Base-by-base conservation (phyloP, 1,140 invertebrate species). In the Zelostemma sp. region DNA sequence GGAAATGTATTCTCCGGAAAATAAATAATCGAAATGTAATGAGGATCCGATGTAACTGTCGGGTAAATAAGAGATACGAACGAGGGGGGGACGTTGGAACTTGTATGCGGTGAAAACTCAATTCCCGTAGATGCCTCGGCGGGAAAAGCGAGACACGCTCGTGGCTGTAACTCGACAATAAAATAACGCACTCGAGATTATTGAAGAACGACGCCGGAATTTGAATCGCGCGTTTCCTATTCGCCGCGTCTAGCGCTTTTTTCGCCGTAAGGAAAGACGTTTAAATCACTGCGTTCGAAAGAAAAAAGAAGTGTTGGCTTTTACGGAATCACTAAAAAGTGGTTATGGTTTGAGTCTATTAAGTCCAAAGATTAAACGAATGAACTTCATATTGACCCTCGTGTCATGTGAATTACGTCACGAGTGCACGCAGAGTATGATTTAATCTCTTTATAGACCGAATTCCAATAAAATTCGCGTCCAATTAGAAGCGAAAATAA, bases 161-260 rank as follows among this genome's bases (percentile, higher is more conserved):
- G 49, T 49, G 56, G 25, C 53, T 51, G 60, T 57, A 68, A 59
- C 58, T 73, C 61, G 66, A 73, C 71, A 62, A 66, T 73, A 73
- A 73, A 73, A 69, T 73, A 73, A 73, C 71, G 71, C 71, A 68
- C 49, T 64, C 68, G 58, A 56, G 68, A 73, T 66, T 73, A 73
- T 73, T 73, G 71, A 73, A 61, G 53, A 56, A 59, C 60, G 65
- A 40, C 43, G 45, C 57, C 48, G 48, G 66, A 73, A 73, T 73
- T 50, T 59, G 68, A 68, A 72, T 65, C 35, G 33, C 47, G 9
- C 6, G 12, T 59, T 62, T 67, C 62, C 59, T 53, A 57, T 38
- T 47, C 56, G 53, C 48, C 58, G 49, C 55, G 41, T 18, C 18
- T 25, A 16, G 53, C 31, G 49, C 43, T 49, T 40, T 59, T n/a